Base-by-base conservation (phyloP, 1,140 invertebrate genomes). In the Bombus superbus region DNA sequence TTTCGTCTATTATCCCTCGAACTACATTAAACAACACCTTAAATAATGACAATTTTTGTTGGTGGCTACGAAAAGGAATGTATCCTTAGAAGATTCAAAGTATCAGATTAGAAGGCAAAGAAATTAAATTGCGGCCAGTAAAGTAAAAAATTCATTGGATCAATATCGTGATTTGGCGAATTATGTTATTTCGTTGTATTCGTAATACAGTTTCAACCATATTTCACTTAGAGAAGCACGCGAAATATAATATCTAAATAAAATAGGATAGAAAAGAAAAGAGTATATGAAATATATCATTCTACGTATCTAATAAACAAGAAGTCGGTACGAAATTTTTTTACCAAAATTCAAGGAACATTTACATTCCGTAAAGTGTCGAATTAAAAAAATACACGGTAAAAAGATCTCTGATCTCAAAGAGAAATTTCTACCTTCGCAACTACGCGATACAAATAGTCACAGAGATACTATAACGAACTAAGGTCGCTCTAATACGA, bases 241-340 rank as follows among this genome's bases (percentile, higher is more conserved):
- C 22, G 6, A 22, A 18, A 8, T 53, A 53, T 53, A 8, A 22
- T 62, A 62, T 62, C 4, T 28, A 4, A 62, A 28, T 4, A 59
- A 59, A 11, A 28, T 59, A 25, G 25, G 25, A 18, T 18, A 32
- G 32, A 2, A 18, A 47, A 47, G 15, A 47, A 5, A 47, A 47
- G 5, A 47, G 6, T 6, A 59, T 11, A 10, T 59, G 57, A 3
- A 59, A 59, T 59, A 9, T 28, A 28, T 28, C 59, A 32, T 32
- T 32, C 32, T 32, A 32, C 32, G 32, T n/a, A n/a, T 53, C 10
- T 13, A 28, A n/a, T n/a, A 28, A 62, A 13, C 59, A 62, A n/a
- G 9, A 10, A 28, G 28, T 28, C 22, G 1, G 3, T 59, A 59
- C 0, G 10, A 3, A 3, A 11, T 3, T 1, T 28, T 1, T 62